Conservation (phyloP, 2,797 vertebrate genomes). For the Aselliscus stoliczkanus region DNA sequence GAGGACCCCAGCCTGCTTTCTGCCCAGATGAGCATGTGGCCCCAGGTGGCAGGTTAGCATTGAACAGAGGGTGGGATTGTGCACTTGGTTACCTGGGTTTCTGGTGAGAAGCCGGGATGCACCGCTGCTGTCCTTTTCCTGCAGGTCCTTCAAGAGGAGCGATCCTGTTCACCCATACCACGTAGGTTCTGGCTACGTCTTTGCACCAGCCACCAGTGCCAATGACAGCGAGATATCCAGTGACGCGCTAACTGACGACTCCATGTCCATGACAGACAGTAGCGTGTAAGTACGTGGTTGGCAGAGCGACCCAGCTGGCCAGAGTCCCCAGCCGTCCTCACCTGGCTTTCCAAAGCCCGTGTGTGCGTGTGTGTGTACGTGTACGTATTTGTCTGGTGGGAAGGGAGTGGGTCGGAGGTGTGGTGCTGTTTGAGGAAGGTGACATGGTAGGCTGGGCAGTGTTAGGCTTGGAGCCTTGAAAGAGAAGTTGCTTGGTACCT, state of each 20-base stretch:
- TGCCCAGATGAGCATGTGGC: not conserved
- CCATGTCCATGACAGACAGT: conserved; percentile 96
- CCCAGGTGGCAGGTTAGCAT: not conserved
- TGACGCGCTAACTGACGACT: conserved; percentile 95
- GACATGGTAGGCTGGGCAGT: not conserved
- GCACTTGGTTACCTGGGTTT: rapidly evolving
- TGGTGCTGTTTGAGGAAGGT: not conserved
- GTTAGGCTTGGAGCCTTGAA: not conserved
- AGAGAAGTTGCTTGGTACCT: not conserved
- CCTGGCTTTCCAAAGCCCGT: not conserved
- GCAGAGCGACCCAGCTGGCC: too few relatives aligned
- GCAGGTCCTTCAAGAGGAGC: conserved; percentile 90
- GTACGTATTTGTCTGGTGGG: not conserved
- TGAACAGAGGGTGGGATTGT: not conserved
- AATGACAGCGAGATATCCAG: conserved; percentile 98
- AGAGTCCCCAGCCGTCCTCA: rapidly evolving
- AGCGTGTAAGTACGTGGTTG: conserved; percentile 90
- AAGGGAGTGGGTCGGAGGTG: rapidly evolving
- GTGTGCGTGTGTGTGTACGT: too few relatives aligned
- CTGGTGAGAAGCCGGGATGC: not conserved
- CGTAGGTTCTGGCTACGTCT: conserved; percentile 89
- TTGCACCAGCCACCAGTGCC: conserved; percentile 93
- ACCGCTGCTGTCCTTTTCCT: not conserved
- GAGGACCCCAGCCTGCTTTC: not conserved
- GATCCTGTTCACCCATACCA: conserved; percentile 88